These are phyloP conservation scores for Microcebus tavaratra DNA, from an alignment of 2,113 vertebrate species.

Conservation along the genomic window DNA sequence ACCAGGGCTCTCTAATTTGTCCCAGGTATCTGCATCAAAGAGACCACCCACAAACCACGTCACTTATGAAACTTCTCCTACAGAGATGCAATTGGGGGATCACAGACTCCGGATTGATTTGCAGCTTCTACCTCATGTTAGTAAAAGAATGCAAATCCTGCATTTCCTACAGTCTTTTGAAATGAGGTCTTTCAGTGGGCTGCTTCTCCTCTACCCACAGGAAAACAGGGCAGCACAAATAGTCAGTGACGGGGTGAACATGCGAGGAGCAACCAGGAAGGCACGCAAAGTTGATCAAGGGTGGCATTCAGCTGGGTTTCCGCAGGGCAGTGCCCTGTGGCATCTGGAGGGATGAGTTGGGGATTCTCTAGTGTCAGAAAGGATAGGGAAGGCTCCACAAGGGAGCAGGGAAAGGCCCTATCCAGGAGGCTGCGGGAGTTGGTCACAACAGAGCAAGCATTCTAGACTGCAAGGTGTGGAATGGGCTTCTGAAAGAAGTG, in stretches of 20 bases:
- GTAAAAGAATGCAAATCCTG: not conserved
- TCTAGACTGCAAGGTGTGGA: not conserved
- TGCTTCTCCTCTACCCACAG: not conserved
- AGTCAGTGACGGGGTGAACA: not conserved
- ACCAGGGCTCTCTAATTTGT: not conserved
- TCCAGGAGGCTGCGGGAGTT: not conserved
- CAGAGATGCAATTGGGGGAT: slow-evolving; percentile 44
- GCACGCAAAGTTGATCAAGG: not conserved
- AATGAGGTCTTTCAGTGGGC: not conserved
- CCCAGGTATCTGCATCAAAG: slow-evolving; percentile 27
- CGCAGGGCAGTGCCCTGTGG: not conserved
- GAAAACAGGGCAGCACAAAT: not conserved
- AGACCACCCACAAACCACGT: slow-evolving; percentile 8
- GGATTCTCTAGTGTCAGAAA: not conserved
- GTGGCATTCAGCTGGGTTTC: not conserved
- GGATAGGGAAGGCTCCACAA: not conserved
- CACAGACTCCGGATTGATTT: slow-evolving; percentile 13
- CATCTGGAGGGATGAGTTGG: not conserved
- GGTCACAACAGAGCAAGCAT: not conserved
- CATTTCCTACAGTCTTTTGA: not conserved
- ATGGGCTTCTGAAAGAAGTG: not conserved
- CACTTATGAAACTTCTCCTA: slow-evolving; percentile 26
- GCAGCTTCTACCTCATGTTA: not conserved
- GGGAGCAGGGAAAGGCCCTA: not conserved
- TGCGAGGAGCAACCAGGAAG: not conserved